Evolutionary conservation across 2,113 vertebrate genomes (phyloP), one percentile per base, ranked within the genome.

Genomic region (Halichoeres trimaculatus): DNA sequence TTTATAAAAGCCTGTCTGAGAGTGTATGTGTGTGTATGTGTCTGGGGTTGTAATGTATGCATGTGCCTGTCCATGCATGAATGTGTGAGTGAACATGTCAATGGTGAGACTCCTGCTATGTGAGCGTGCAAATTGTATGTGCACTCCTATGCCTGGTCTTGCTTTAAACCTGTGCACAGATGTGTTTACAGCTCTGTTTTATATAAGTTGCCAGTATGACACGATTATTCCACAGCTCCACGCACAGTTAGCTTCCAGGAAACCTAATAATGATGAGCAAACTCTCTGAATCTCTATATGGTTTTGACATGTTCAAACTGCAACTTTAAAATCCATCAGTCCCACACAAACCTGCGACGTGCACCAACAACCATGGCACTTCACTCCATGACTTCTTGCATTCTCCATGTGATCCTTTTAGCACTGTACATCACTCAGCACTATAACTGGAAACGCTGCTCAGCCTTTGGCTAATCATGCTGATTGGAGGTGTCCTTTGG

Each of bases 401-500:
- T 88, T 83, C 84, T 60, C 71, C 71, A 76, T 75, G 78, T 86
- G 86, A 89, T 89, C 87, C 86, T 78, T 86, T 88, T 78, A 88
- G 86, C 64, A 36, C 81, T 69, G 72, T 84, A 69, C 72, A 76
- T 88, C 81, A 82, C 71, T 86, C 77, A 51, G 72, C 55, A 61
- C 70, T 77, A 36, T 72, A 90, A 78, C 82, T 80, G 74, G 71
- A 85, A 80, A 76, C 61, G 74, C 86, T 76, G 56, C 81, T 88
- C 82, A 90, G 90, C 86, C 86, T 85, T 83, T 73, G 76, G 87
- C 79, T 93, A 93, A 93, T 93, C 92, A 86, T 34, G 40, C 64
- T 88, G 89, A 91, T 93, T 92, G 86, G 82, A 91, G 89, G 84
- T 89, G 89, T 92, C 89, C 91, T 90, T 89, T 86, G 89, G 90